Percentiles rank a stretch among this genome's conserved stretches.
Conservation (phyloP, 2,113 vertebrate genomes). For the Agelaius phoeniceus region DNA sequence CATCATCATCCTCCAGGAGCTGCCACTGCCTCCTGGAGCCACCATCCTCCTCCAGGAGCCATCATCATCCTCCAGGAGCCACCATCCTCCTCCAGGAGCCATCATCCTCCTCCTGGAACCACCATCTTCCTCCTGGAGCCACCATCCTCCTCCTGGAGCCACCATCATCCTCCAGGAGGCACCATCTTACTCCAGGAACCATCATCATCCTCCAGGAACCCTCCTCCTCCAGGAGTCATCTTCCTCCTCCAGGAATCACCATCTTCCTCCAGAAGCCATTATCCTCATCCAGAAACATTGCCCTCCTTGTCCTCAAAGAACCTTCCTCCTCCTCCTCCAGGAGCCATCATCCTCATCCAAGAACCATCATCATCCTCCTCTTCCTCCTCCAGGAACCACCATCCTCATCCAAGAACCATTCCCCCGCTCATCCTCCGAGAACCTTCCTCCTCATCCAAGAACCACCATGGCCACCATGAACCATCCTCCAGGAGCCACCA, state of each 20-base stretch:
- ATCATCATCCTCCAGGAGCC: fast-evolving
- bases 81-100: not conserved
- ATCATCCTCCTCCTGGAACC: fast-evolving
- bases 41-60: fast-evolving
- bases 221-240: not conserved
- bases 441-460: too few species aligned
- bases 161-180: not conserved
- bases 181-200: fast-evolving
- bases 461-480: too few species aligned
- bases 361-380: too few species aligned
- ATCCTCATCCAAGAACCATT: not conserved
- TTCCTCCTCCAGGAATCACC: too few species aligned
- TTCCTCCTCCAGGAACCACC: too few species aligned
- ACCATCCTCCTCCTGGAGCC: fast-evolving
- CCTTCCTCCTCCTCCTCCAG: not conserved
- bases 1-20: not conserved
- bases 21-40: fast-evolving
- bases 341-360: not conserved
- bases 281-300: not conserved
- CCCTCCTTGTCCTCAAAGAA: not conserved
- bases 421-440: not conserved
- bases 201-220: not conserved
- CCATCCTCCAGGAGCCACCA: too few species aligned
- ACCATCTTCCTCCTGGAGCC: not conserved
- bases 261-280: not conserved